Conservation (phyloP, 2,797 vertebrate species). For the Fistularia commersonii region DNA sequence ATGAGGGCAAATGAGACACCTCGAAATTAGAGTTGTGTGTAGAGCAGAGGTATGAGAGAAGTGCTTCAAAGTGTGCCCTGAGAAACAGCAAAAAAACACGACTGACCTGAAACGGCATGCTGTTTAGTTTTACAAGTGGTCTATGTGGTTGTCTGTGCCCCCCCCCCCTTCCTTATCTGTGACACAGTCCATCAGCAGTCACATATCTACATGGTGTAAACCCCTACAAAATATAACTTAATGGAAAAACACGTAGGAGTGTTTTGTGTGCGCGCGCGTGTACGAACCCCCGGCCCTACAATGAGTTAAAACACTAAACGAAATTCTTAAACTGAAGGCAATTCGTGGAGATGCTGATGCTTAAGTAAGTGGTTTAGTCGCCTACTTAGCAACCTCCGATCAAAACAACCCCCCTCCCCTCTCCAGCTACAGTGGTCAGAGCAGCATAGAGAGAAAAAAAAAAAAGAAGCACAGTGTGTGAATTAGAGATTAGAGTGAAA, state of each 20-base stretch:
- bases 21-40: not conserved
- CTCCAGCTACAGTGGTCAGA: constrained; percentile 24
- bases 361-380: not conserved
- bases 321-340: constrained; percentile 13
- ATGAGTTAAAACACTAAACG: constrained; percentile 1
- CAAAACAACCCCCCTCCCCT: not conserved
- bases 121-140: constrained; percentile 23
- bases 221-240: constrained; percentile 62
- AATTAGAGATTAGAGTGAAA: constrained; percentile 3
- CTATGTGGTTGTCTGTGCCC: constrained; percentile 8
- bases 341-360: not conserved
- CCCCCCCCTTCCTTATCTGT: constrained; percentile 3
- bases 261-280: constrained; percentile 22
- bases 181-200: constrained; percentile 45
- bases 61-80: constrained; percentile 65
- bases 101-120: constrained; percentile 1
- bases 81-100: constrained; percentile 43
- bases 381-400: not conserved
- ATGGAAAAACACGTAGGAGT: constrained; percentile 51
- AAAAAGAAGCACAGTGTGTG: constrained; percentile 5
- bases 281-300: constrained; percentile 11
- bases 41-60: constrained; percentile 8
- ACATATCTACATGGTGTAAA: constrained; percentile 50
- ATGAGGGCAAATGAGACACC: not conserved
- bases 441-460: constrained; percentile 9